Conservation (phyloP, 1,140 invertebrate species). For the Limonius californicus region DNA sequence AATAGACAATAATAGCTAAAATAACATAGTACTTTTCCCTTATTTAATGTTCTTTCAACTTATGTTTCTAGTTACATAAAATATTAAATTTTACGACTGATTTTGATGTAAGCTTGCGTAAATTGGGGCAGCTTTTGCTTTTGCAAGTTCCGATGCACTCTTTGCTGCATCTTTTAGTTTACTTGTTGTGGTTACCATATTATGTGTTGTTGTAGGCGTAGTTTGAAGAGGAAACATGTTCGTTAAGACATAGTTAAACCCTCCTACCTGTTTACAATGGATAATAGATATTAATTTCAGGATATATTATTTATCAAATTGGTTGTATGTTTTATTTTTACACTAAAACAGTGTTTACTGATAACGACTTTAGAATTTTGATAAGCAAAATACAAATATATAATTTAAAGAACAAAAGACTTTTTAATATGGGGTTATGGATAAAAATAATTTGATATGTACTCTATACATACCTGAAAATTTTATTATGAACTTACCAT, state of each 20-base stretch:
- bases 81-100: conserved; percentile 46
- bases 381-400: background rate
- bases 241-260: conserved; percentile 77
- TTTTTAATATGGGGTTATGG: too few relatives aligned
- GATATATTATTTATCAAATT: too few relatives aligned
- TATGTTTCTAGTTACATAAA: too few relatives aligned
- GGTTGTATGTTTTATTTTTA: background rate
- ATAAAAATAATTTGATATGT: too few relatives aligned
- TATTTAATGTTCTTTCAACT: too few relatives aligned
- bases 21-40: too few relatives aligned
- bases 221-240: conserved; percentile 62
- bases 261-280: conserved; percentile 51
- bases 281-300: background rate
- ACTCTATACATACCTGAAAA: too few relatives aligned
- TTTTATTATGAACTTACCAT: too few relatives aligned
- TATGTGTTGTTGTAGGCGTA: conserved; percentile 46
- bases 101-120: conserved; percentile 54
- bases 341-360: background rate
- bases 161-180: conserved; percentile 65
- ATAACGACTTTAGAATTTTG: background rate
- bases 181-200: conserved; percentile 43
- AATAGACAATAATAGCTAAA: too few relatives aligned
- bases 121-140: conserved; percentile 62
- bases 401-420: too few relatives aligned
- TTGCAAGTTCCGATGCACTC: conserved; percentile 72